Evolutionary conservation across 2,113 vertebrate genomes (phyloP).

Genomic region (Zosterops hypoxanthus): DNA sequence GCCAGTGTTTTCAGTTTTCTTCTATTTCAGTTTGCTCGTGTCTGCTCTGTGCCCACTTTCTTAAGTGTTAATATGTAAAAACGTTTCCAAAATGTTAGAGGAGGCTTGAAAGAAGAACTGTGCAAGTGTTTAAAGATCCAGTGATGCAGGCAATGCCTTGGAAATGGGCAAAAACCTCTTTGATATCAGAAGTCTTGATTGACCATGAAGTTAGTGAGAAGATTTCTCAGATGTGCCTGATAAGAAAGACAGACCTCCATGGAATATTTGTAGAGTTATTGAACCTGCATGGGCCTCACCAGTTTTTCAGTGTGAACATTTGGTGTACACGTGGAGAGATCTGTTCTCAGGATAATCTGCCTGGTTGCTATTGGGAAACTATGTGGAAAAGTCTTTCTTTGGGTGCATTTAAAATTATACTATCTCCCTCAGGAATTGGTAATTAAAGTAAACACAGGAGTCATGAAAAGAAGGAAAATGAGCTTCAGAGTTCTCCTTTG

Average conservation of each 20-base stretch:
- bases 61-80: background rate
- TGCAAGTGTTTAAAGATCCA: background rate
- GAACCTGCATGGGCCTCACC: background rate
- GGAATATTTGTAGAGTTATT: background rate
- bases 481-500: background rate
- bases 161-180: background rate
- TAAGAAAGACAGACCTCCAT: background rate
- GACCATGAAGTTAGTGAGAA: background rate
- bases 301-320: background rate
- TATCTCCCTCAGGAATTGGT: background rate
- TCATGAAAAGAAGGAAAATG: background rate
- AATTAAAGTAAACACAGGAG: background rate
- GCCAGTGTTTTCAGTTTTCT: background rate
- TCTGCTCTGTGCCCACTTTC: background rate
- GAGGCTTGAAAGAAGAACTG: background rate
- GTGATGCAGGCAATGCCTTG: background rate
- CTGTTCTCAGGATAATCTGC: background rate
- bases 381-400: background rate
- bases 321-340: background rate
- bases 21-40: constrained; percentile 31
- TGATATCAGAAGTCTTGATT: background rate
- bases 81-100: background rate
- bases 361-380: background rate
- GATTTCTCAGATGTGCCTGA: background rate
- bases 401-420: background rate